Evolutionary conservation across 2,888 invertebrate genomes (phyloP), one percentile per base, ranked within the genome.

Genomic region (Nomada lathburiana): DNA sequence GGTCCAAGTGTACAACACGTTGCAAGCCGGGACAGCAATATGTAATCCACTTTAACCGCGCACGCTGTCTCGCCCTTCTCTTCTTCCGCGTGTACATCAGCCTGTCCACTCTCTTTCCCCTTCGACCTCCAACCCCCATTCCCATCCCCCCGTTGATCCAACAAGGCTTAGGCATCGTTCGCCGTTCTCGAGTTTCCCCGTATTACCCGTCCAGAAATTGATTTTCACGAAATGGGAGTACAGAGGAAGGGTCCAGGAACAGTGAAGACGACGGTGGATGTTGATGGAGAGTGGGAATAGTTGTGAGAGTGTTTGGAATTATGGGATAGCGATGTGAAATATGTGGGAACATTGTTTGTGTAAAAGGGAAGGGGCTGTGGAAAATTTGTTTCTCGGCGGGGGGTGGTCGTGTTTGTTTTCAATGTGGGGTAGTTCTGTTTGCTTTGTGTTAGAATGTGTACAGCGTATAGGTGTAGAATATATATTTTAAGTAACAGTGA

Each of bases 11-110:
- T 87, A 85, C 79, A 84, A 85, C 84, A 84, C 83, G 87, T 82
- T 77, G 87, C 87, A 81, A 82, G 80, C 81, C 78, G 76, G 82
- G 87, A 85, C 84, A 86, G 87, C 88, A 87, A 86, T 88, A 87
- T 91, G 92, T 92, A 92, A 92, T 92, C 92, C 91, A 92, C 92
- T 92, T 92, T 92, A 89, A 88, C 86, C 84, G 79, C 85, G 76
- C 86, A 84, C 81, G 75, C 73, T 65, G 67, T 63, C 60, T 64
- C 77, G 69, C 67, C 68, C 62, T 60, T 50, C 47, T 23, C 29
- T 16, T 53, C 72, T 18, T 36, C 52, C 42, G 13, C 29, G 23
- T 57, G 50, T 18, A 53, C 50, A 26, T 65, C 50, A 13, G 26
- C 52, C 63, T 42, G 50, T 52, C 13, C 62, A 16, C 60, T 53